phyloP scores from a whole-genome alignment of 2,797 vertebrate species.

The Hirundo rustica region DNA sequence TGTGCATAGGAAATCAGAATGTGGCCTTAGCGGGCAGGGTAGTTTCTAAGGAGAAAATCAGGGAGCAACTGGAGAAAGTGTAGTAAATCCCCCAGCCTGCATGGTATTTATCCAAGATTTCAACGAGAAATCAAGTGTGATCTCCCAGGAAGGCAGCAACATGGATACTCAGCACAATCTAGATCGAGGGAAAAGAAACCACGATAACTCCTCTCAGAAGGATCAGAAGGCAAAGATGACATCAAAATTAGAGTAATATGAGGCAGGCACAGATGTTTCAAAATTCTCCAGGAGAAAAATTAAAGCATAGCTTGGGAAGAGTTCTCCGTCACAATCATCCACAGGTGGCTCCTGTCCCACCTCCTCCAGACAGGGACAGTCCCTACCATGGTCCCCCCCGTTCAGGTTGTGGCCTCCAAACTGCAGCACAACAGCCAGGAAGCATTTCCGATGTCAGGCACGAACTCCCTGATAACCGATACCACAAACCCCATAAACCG shows the following conservation, averaged over 20 bases:
- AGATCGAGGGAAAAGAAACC: background rate
- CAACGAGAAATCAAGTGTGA: constrained; percentile 14
- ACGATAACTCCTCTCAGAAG: background rate
- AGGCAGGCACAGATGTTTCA: constrained; percentile 25
- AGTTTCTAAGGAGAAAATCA: constrained; percentile 16
- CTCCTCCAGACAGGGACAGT: background rate
- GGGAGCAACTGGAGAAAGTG: constrained; percentile 53
- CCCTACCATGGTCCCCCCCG: background rate
- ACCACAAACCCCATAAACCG: background rate
- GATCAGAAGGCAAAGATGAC: constrained; percentile 1
- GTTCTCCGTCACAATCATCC: fast-evolving
- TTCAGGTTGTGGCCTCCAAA: background rate
- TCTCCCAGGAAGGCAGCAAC: background rate
- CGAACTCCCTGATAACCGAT: background rate
- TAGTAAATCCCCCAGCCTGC: background rate
- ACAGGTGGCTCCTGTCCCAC: fast-evolving
- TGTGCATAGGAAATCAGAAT: constrained; percentile 39
- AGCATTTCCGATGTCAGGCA: background rate
- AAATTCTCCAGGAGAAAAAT: background rate
- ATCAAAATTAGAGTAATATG: background rate
- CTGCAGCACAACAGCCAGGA: constrained; percentile 6
- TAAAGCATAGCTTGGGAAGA: background rate
- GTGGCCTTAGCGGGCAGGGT: background rate
- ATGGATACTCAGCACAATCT: background rate
- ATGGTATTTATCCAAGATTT: background rate